Evolutionary conservation across 2,113 vertebrate genomes (phyloP), one percentile per base, ranked within the genome.

Genomic region (Natator depressus): DNA sequence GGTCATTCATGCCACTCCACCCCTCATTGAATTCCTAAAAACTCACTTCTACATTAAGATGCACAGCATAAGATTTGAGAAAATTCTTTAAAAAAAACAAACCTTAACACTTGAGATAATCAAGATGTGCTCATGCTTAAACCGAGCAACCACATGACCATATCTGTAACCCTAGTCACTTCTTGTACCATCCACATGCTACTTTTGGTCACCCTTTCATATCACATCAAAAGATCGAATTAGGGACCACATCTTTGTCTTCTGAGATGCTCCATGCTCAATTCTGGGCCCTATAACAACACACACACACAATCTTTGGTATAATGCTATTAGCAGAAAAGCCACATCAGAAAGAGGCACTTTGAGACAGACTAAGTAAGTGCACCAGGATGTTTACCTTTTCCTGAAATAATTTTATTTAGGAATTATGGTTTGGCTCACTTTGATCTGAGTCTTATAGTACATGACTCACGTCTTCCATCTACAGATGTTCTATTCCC

Each of bases 401-500:
- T 89, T 78, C 76, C 72, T 25, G 14, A 22, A 82, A 65, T 42
- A 79, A 92, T 7, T 12, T 80, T 51, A 65, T 17, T 65, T 65
- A 4, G 31, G 62, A 65, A 16, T 65, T 65, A 35, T 19, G 2
- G n/a, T 46, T 80, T 82, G 53, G 46, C 38, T 88, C 75, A 38
- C 14, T 55, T 35, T 78, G 29, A 29, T 88, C 49, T 55, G 92
- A 0, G 10, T 84, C 62, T 31, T 50, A 87, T 0, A 51, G 13
- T 53, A 49, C 2, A 78, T 29, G 87, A 91, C 78, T 1, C 1
- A 27, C 47, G 11, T 16, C 3, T 53, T 54, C 54, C 16, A 27
- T 31, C 0, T 10, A 27, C 0, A 0, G 59, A 14, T 29, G 59
- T 62, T 31, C 59, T 62, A 29, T 62, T 38, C 82, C 25, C 42